phyloP scores from a whole-genome alignment of 2,888 invertebrate species.

The Eilema griseolum region DNA sequence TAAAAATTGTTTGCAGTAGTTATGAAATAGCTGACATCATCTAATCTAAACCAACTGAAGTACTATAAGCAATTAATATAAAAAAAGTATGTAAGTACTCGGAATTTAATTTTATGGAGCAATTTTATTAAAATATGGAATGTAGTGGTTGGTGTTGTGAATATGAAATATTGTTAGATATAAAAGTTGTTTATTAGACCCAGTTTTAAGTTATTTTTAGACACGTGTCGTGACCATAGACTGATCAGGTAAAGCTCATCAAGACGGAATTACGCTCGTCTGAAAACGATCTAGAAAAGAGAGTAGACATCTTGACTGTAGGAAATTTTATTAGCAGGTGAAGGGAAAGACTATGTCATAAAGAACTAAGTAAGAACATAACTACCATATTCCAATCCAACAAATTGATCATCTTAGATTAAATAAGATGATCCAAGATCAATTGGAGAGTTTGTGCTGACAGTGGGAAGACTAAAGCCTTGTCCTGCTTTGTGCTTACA shows the following conservation, averaged over 20 bases:
- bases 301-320: neutral
- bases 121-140: constrained; percentile 10
- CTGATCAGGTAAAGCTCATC: neutral
- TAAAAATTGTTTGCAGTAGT: constrained; percentile 71
- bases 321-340: neutral
- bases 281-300: neutral
- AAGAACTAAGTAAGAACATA: too few relatives aligned
- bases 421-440: neutral
- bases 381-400: neutral
- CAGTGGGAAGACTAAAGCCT: too few relatives aligned
- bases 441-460: too few relatives aligned
- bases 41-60: constrained; percentile 40
- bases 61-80: constrained; percentile 27
- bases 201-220: neutral
- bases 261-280: neutral
- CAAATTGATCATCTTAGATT: too few relatives aligned
- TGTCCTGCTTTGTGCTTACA: too few relatives aligned
- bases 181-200: neutral
- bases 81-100: constrained; percentile 5
- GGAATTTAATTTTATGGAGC: constrained; percentile 6
- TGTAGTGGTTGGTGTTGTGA: neutral
- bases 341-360: too few relatives aligned
- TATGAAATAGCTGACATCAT: constrained; percentile 49
- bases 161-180: neutral
- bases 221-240: neutral